Percentiles rank a stretch among this genome's conserved stretches.
Evolutionary conservation across 2,113 vertebrate species (phyloP).

Genomic region (Kobus ellipsiprymnus): DNA sequence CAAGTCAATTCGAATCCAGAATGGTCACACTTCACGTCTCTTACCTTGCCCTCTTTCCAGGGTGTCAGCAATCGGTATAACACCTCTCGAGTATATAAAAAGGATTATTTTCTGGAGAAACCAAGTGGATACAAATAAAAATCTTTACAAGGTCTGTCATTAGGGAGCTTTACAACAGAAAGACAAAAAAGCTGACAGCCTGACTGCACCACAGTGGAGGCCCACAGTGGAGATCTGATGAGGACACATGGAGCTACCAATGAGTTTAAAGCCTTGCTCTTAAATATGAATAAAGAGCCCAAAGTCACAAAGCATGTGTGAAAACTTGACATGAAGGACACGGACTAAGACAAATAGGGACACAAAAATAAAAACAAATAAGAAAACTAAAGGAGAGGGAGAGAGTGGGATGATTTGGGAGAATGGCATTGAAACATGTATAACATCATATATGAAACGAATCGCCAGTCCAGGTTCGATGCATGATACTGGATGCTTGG

Average conservation of each 20-base stretch:
- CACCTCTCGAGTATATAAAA: background rate
- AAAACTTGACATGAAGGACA: background rate
- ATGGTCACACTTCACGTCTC: background rate
- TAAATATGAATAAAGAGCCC: background rate
- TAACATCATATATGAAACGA: too few species aligned
- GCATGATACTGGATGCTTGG: too few species aligned
- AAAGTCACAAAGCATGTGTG: background rate
- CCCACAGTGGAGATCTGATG: background rate
- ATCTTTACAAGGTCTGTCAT: background rate
- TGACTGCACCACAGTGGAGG: background rate
- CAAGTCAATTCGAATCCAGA: background rate
- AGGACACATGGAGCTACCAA: background rate
- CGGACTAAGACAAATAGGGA: background rate
- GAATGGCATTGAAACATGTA: too few species aligned
- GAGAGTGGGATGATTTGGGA: too few species aligned
- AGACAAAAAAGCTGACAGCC: background rate
- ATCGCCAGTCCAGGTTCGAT: too few species aligned
- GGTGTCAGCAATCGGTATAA: background rate
- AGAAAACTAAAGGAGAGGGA: background rate
- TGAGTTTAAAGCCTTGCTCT: background rate
- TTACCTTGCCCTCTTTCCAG: background rate
- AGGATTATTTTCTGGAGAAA: background rate
- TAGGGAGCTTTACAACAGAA: background rate
- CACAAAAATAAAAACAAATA: background rate
- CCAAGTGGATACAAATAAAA: background rate